These are phyloP conservation scores for Rhizomys pruinosus DNA, from an alignment of 2,113 vertebrate species.

Conservation along the genomic window DNA sequence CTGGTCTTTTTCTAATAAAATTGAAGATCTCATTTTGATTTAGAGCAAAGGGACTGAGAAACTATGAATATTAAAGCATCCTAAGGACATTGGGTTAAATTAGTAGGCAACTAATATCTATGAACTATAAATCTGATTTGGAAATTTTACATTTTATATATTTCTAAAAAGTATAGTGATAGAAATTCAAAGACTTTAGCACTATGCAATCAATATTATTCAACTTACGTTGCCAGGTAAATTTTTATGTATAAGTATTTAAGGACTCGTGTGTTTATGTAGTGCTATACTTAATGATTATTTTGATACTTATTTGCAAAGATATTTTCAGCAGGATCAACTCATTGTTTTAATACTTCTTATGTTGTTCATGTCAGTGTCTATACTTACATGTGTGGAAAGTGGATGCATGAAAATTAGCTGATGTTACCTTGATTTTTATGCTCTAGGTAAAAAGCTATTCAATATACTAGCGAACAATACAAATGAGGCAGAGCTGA, in stretches of 20 bases:
- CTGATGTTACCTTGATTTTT: constrained; percentile 8
- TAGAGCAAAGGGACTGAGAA: not conserved
- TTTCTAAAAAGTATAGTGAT: not conserved
- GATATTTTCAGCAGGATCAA: not conserved
- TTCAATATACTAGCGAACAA: not conserved
- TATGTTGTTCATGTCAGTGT: not conserved
- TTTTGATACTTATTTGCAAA: not conserved
- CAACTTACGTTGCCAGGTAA: not conserved
- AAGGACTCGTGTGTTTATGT: not conserved
- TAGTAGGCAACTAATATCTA: not conserved
- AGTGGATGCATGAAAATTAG: not conserved
- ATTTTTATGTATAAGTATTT: not conserved
- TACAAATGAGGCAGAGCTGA: not conserved
- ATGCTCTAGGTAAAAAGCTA: not conserved
- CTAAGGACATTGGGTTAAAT: not conserved
- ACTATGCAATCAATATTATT: not conserved
- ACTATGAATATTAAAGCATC: not conserved
- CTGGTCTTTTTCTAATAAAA: not conserved
- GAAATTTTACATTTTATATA: not conserved
- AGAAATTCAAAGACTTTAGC: not conserved
- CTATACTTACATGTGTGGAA: not conserved
- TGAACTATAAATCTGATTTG: not conserved
- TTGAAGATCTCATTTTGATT: not conserved
- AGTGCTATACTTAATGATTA: not conserved
- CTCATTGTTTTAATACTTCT: not conserved